These are phyloP conservation scores for Diabrotica undecimpunctata DNA, from an alignment of 1,140 invertebrate species.

Conservation along the genomic window DNA sequence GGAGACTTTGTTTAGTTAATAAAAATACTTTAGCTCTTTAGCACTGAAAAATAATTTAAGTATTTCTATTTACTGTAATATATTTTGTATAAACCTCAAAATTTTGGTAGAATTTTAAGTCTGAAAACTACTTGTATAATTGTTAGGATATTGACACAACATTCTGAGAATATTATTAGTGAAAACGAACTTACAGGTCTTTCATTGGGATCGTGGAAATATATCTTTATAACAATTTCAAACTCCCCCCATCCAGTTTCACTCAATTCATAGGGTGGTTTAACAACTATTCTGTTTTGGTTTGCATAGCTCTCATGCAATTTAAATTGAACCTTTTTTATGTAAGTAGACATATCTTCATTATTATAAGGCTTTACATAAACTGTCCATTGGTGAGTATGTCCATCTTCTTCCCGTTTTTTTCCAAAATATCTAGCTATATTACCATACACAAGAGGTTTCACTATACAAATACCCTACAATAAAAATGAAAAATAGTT, in stretches of 20 bases:
- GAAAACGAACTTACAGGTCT: conserved; percentile 68
- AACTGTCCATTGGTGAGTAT: conserved; percentile 98
- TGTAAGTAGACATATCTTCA: conserved; percentile 91
- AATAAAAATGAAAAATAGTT: conserved; percentile 34
- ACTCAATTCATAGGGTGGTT: conserved; percentile 95
- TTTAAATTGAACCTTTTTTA: conserved; percentile 97
- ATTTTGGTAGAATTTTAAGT: no score
- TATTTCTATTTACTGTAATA: no score
- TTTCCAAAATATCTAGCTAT: conserved; percentile 93
- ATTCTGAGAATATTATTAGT: not conserved
- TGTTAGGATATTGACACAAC: no score
- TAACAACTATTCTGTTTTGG: conserved; percentile 85
- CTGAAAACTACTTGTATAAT: no score
- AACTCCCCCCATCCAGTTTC: conserved; percentile 99
- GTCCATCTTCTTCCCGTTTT: conserved; percentile 97
- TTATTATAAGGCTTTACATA: conserved; percentile 93
- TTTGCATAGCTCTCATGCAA: conserved; percentile 97
- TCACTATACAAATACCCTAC: conserved; percentile 86
- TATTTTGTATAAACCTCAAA: no score
- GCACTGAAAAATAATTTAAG: not conserved
- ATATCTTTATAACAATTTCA: conserved; percentile 97
- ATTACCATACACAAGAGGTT: conserved; percentile 97
- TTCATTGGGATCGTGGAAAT: conserved; percentile 96
- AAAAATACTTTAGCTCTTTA: no score
- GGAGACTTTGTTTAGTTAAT: no score